Evolutionary conservation across 2,113 vertebrate species (phyloP).

Genomic region (Vulpes vulpes): DNA sequence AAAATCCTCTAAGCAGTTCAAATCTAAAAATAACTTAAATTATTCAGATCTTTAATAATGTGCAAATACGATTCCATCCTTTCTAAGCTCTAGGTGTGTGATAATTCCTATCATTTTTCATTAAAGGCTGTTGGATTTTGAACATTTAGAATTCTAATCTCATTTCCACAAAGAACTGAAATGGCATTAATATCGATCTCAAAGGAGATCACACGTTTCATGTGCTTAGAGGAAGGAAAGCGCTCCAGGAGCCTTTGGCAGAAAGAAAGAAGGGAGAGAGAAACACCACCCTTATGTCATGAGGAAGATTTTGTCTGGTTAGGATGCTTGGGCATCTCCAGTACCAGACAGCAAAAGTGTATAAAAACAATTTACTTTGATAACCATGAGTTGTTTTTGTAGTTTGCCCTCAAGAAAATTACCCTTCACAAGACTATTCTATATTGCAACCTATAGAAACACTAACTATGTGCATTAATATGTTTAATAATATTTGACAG

Average conservation of each 20-base stretch:
- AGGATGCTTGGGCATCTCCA: conserved; percentile 48
- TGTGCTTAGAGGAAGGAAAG: conserved; percentile 47
- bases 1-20: conserved; percentile 72
- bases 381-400: neutral
- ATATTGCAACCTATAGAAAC: neutral
- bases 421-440: neutral
- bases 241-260: neutral
- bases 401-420: neutral
- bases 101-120: conserved; percentile 80
- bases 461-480: neutral
- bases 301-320: conserved; percentile 26
- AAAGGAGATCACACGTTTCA: conserved; percentile 59
- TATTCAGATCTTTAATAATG: conserved; percentile 76
- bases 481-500: neutral
- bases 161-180: conserved; percentile 66
- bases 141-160: conserved; percentile 79
- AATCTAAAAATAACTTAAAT: conserved; percentile 77
- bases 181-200: conserved; percentile 64
- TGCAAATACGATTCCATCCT: conserved; percentile 74
- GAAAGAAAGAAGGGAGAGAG: conserved; percentile 41
- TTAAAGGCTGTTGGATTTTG: conserved; percentile 71
- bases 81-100: conserved; percentile 69
- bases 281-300: neutral
- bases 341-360: neutral
- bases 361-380: neutral